Evolutionary conservation across 2,888 invertebrate genomes (phyloP).

Genomic region (Aleiodes testaceus): DNA sequence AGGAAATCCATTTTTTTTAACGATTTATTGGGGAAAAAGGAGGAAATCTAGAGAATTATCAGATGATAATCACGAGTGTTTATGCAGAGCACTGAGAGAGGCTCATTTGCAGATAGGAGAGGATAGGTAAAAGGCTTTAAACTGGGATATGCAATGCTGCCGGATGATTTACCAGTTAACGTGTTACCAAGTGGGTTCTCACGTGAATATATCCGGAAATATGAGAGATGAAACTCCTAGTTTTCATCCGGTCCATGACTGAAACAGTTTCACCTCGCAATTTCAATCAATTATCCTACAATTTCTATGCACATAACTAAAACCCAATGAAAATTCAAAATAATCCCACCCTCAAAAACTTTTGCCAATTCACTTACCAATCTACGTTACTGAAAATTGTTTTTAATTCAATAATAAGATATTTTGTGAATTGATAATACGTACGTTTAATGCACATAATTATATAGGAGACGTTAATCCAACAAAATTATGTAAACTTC

Average conservation of each 20-base stretch:
- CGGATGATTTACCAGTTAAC: background rate
- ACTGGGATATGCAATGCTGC: background rate
- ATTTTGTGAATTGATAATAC: too few relatives aligned
- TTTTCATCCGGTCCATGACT: background rate
- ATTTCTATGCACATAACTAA: too few relatives aligned
- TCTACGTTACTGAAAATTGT: too few relatives aligned
- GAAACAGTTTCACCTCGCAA: too few relatives aligned
- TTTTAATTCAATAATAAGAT: too few relatives aligned
- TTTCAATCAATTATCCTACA: too few relatives aligned
- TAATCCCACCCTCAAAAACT: too few relatives aligned
- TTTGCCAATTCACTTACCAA: too few relatives aligned
- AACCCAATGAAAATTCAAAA: too few relatives aligned
- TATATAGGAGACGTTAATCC: background rate
- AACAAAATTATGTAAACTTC: background rate
- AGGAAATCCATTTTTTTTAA: too few relatives aligned
- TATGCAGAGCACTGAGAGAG: background rate
- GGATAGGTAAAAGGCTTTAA: background rate
- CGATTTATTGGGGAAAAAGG: too few relatives aligned
- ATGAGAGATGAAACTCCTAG: slow-evolving; percentile 9
- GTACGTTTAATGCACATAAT: background rate
- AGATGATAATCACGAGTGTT: slow-evolving; percentile 1
- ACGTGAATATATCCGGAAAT: slow-evolving; percentile 9
- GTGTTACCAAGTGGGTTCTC: background rate
- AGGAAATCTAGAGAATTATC: too few relatives aligned
- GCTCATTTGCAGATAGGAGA: slow-evolving; percentile 15